Percentiles rank a stretch among this genome's conserved stretches.
phyloP scores from a whole-genome alignment of 1,140 invertebrate species.

The Physella acuta region DNA sequence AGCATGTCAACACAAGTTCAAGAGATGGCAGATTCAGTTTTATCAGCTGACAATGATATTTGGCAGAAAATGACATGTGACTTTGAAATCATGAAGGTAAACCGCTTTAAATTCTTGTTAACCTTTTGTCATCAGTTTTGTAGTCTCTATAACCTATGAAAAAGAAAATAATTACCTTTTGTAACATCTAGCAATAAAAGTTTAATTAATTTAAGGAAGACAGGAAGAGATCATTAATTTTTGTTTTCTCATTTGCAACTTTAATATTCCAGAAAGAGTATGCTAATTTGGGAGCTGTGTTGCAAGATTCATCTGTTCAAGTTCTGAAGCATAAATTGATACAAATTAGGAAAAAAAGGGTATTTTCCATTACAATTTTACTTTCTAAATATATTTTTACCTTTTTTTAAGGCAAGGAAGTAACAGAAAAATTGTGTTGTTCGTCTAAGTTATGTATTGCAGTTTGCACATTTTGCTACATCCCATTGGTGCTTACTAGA shows the following conservation, averaged over 20 bases:
- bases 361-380: no score
- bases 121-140: not conserved
- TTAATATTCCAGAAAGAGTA: not conserved
- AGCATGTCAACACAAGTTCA: not conserved
- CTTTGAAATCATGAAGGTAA: not conserved
- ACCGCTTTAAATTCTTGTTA: not conserved
- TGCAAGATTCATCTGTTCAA: no score
- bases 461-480: no score
- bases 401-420: no score
- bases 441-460: no score
- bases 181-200: not conserved
- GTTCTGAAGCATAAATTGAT: no score
- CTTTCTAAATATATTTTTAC: no score
- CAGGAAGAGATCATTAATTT: not conserved
- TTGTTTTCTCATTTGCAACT: not conserved
- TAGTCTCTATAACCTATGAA: not conserved
- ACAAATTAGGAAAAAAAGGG: no score
- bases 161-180: not conserved
- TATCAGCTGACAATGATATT: not conserved
- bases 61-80: not conserved
- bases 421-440: no score
- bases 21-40: not conserved
- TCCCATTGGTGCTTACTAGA: no score
- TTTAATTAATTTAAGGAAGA: not conserved
- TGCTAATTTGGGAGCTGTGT: no score